These are phyloP conservation scores for Phaetusa simplex DNA, from an alignment of 2,113 vertebrate species.

Conservation along the genomic window DNA sequence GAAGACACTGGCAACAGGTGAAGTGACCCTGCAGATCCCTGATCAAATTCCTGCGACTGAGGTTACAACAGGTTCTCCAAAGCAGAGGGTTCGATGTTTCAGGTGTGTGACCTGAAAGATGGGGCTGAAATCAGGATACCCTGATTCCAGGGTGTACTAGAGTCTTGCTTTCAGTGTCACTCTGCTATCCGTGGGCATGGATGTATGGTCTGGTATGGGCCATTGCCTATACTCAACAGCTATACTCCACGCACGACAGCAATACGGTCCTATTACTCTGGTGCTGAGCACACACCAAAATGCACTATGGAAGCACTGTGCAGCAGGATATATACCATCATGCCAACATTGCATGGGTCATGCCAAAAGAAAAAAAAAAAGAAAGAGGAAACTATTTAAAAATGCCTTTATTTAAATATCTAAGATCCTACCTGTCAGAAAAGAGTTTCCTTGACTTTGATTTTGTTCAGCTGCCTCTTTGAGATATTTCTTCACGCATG, in stretches of 20 bases:
- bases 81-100: background rate
- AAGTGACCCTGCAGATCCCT: background rate
- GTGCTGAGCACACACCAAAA: background rate
- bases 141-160: background rate
- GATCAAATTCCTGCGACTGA: background rate
- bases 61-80: background rate
- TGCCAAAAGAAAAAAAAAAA: background rate
- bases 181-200: background rate
- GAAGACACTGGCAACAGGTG: background rate
- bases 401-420: background rate
- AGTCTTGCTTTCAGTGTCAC: background rate
- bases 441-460: background rate
- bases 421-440: background rate
- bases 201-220: background rate
- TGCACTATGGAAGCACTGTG: background rate
- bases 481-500: background rate
- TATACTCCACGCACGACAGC: accelerated
- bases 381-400: background rate
- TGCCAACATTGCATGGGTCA: background rate
- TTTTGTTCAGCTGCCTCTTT: background rate
- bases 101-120: background rate
- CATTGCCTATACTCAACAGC: background rate
- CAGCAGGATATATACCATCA: background rate
- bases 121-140: background rate
- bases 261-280: background rate